A percentile compares a stretch with the other conserved stretches of the same genome.
These are phyloP conservation scores for Drosophila santomea DNA, from an alignment of 1,140 invertebrate genomes.

Conservation along the genomic window DNA sequence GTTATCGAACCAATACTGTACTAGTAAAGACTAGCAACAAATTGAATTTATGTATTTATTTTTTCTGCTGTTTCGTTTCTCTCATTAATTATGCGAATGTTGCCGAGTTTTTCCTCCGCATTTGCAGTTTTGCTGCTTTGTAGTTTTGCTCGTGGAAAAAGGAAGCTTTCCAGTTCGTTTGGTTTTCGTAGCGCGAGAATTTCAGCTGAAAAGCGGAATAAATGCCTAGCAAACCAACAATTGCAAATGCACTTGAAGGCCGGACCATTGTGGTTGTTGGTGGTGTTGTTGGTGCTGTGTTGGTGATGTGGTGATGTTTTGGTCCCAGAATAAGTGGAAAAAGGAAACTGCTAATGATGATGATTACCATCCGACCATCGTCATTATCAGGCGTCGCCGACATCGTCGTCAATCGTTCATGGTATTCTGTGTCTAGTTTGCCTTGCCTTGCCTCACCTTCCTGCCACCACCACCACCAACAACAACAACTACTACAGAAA, in stretches of 20 bases:
- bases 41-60: constrained; percentile 17
- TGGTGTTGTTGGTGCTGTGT: constrained; percentile 12
- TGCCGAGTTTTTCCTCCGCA: constrained; percentile 47
- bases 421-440: constrained; percentile 38
- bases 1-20: background rate
- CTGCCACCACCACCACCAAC: background rate
- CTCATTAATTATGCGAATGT: constrained; percentile 73
- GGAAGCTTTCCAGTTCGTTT: constrained; percentile 80
- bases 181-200: constrained; percentile 71
- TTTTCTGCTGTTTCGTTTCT: constrained; percentile 53
- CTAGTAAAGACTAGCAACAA: background rate
- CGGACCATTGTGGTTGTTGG: constrained; percentile 34
- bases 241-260: constrained; percentile 46
- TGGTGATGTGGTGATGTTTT: constrained; percentile 5
- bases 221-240: constrained; percentile 18
- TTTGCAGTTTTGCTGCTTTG: constrained; percentile 14
- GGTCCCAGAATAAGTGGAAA: constrained; percentile 18
- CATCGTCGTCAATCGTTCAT: constrained; percentile 39
- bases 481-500: background rate
- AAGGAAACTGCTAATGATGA: constrained; percentile 54
- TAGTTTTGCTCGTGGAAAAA: constrained; percentile 48
- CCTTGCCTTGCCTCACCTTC: constrained; percentile 3
- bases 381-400: constrained; percentile 35
- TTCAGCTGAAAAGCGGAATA: constrained; percentile 33
- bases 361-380: constrained; percentile 43